Conservation (phyloP, 2,888 invertebrate genomes). For the Lycaena phlaeas region DNA sequence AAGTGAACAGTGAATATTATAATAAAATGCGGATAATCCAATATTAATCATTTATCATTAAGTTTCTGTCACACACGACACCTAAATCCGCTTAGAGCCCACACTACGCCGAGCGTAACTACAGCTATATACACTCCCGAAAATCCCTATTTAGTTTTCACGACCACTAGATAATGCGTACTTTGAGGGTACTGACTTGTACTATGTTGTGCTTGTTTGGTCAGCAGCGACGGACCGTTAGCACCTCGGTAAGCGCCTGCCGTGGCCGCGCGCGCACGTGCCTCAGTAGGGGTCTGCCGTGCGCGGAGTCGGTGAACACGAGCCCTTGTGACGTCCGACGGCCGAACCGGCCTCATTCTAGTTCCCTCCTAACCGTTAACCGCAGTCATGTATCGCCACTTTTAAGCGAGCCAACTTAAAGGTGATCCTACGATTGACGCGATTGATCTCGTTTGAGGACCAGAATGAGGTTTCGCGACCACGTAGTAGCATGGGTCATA, state of each 20-base stretch:
- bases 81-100: constrained; percentile 16
- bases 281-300: constrained; percentile 37
- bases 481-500: constrained; percentile 71
- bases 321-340: constrained; percentile 68
- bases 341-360: constrained; percentile 38
- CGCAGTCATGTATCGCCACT: constrained; percentile 17
- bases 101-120: constrained; percentile 19
- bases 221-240: constrained; percentile 72
- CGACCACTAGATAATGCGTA: constrained; percentile 44
- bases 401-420: constrained; percentile 13
- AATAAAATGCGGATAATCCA: constrained; percentile 1
- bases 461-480: constrained; percentile 34
- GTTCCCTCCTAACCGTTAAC: constrained; percentile 16
- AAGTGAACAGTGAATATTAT: background rate
- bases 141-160: constrained; percentile 23
- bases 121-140: constrained; percentile 19
- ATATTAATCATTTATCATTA: constrained; percentile 1
- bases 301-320: constrained; percentile 56
- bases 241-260: constrained; percentile 67
- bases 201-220: constrained; percentile 70
- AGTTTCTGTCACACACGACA: constrained; percentile 10
- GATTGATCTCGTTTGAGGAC: constrained; percentile 21
- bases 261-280: constrained; percentile 47
- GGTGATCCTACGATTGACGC: constrained; percentile 16
- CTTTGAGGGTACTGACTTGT: constrained; percentile 65